These are phyloP conservation scores for Vimba vimba DNA, from an alignment of 2,113 vertebrate genomes.

Conservation along the genomic window DNA sequence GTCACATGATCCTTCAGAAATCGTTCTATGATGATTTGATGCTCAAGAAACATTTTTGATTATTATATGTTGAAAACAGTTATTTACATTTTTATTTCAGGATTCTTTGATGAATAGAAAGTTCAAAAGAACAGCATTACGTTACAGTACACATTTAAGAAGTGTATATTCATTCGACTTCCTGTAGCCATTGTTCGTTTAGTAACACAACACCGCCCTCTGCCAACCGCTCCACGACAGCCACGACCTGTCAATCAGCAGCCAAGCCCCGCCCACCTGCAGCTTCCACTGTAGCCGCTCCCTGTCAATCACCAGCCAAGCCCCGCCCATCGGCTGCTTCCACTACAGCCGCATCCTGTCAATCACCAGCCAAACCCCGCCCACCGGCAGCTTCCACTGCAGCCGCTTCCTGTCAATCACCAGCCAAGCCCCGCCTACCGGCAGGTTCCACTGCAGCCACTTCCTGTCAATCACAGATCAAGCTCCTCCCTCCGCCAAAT, in stretches of 20 bases:
- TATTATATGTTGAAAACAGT: no score
- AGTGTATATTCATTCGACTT: not conserved
- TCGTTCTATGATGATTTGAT: no score
- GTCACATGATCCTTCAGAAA: no score
- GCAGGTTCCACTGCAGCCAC: constrained; percentile 59
- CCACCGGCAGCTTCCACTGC: constrained; percentile 58
- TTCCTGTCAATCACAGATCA: not conserved
- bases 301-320: not conserved
- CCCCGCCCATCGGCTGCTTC: constrained; percentile 50
- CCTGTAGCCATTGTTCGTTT: constrained; percentile 19
- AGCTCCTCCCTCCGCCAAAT: constrained; percentile 65
- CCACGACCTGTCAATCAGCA: not conserved
- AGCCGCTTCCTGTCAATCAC: constrained; percentile 22
- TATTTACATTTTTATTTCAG: no score
- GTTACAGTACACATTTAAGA: not conserved
- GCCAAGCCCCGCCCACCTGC: constrained; percentile 37
- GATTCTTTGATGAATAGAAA: no score
- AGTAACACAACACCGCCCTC: constrained; percentile 57
- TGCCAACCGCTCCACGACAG: constrained; percentile 17
- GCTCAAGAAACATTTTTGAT: no score
- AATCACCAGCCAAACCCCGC: constrained; percentile 18
- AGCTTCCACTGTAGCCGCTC: constrained; percentile 56
- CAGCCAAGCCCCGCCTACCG: constrained; percentile 26
- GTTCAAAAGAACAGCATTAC: not conserved
- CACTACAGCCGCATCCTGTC: constrained; percentile 44